Conservation (phyloP, 2,113 vertebrate genomes). For the Oenanthe melanoleuca region DNA sequence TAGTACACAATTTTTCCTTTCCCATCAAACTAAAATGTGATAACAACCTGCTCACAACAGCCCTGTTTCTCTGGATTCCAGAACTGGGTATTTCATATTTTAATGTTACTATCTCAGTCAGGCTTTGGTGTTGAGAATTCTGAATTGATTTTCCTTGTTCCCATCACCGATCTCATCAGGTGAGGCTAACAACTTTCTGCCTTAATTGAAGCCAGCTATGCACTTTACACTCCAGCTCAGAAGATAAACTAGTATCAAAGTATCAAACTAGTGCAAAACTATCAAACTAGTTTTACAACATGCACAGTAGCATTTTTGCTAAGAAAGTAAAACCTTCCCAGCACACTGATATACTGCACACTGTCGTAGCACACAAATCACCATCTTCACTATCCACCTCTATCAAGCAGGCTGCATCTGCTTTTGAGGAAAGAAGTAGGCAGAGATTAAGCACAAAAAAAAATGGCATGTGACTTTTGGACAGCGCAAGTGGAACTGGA, state of each 20-base stretch:
- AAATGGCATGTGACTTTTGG: too few species aligned
- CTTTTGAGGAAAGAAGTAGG: neutral
- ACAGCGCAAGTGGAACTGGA: neutral
- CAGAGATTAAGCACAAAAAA: neutral
- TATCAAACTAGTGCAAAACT: neutral
- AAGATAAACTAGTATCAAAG: neutral
- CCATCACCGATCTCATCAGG: neutral
- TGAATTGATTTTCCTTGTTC: neutral
- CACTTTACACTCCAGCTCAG: neutral
- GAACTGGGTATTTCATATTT: neutral
- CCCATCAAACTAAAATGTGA: neutral
- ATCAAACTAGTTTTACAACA: neutral
- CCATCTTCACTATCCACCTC: neutral
- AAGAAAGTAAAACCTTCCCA: neutral
- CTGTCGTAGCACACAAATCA: rapidly evolving
- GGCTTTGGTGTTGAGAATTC: neutral
- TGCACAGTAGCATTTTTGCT: neutral
- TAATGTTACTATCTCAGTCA: neutral
- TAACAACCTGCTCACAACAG: neutral
- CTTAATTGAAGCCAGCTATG: neutral
- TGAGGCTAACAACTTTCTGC: neutral
- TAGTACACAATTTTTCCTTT: neutral
- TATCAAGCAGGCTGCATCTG: neutral
- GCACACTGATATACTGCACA: neutral
- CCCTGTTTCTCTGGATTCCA: neutral